A percentile compares a stretch with the other conserved stretches of the same genome.
These are phyloP conservation scores for Glossophaga mutica DNA, from an alignment of 2,797 vertebrate species.

Conservation along the genomic window DNA sequence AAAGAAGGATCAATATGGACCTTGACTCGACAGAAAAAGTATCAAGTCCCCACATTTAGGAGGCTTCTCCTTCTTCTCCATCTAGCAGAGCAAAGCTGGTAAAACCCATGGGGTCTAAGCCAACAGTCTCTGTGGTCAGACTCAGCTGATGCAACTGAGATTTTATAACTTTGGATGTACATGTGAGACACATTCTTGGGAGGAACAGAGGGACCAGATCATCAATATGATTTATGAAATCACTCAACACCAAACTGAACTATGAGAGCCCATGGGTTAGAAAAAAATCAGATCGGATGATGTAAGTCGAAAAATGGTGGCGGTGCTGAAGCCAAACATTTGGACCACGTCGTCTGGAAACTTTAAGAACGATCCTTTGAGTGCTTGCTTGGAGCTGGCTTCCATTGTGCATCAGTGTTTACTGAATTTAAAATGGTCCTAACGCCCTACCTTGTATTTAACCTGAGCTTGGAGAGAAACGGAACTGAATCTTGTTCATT, in stretches of 20 bases:
- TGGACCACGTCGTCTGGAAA: slow-evolving; percentile 33
- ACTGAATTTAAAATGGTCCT: slow-evolving; percentile 18
- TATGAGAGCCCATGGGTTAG: slow-evolving; percentile 45
- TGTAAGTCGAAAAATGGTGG: slow-evolving; percentile 40
- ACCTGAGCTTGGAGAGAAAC: neutral
- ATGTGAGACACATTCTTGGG: slow-evolving; percentile 67
- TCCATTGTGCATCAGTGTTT: neutral
- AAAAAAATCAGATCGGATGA: slow-evolving; percentile 57
- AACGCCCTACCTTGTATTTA: neutral
- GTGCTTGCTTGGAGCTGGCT: neutral
- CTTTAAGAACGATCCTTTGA: slow-evolving; percentile 33
- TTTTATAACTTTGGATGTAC: slow-evolving; percentile 64
- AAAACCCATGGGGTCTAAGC: neutral
- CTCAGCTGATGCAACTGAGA: slow-evolving; percentile 49
- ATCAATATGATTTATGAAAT: slow-evolving; percentile 64
- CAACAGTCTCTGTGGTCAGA: slow-evolving; percentile 28
- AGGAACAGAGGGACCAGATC: slow-evolving; percentile 61
- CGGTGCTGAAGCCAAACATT: slow-evolving; percentile 49
- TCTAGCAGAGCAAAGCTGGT: slow-evolving; percentile 7
- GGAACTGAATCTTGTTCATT: neutral
- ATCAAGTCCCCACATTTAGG: neutral
- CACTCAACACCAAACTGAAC: slow-evolving; percentile 61
- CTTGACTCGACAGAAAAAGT: neutral
- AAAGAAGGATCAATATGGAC: neutral
- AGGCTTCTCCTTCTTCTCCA: neutral